These are phyloP conservation scores for Iselma pallidipennis DNA, from an alignment of 2,888 invertebrate genomes.

Conservation along the genomic window DNA sequence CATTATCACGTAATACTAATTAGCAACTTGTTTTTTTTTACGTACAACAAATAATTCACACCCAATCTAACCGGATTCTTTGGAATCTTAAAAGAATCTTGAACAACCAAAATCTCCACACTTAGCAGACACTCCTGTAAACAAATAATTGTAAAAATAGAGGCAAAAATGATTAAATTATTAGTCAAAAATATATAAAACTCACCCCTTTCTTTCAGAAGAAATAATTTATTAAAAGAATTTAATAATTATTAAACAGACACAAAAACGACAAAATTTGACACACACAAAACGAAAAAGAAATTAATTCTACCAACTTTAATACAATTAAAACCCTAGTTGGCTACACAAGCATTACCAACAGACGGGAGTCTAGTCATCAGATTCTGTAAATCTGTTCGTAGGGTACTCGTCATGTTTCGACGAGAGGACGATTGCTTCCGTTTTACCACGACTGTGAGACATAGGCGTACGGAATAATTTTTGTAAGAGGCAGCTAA, in stretches of 20 bases:
- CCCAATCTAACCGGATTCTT: neutral
- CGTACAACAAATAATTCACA: neutral
- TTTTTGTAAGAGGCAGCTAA: too few species aligned
- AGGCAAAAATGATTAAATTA: neutral
- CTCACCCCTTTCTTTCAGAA: neutral
- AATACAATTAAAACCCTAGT: neutral
- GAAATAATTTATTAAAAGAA: neutral
- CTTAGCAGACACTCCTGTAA: neutral
- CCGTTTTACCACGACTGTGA: too few species aligned
- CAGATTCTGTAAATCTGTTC: too few species aligned
- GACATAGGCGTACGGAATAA: too few species aligned
- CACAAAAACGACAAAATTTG: neutral
- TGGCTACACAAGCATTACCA: neutral
- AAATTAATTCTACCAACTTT: neutral
- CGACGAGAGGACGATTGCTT: too few species aligned
- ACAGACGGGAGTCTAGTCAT: too few species aligned
- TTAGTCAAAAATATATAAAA: neutral
- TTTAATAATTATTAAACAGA: neutral
- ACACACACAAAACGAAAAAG: neutral
- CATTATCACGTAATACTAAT: conserved; percentile 10
- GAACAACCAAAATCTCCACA: neutral
- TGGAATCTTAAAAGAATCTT: too few species aligned
- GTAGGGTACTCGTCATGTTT: too few species aligned
- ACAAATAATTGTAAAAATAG: too few species aligned
- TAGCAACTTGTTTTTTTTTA: too few species aligned